Conservation (phyloP, 2,888 invertebrate species). For the Apocheima hispidaria region DNA sequence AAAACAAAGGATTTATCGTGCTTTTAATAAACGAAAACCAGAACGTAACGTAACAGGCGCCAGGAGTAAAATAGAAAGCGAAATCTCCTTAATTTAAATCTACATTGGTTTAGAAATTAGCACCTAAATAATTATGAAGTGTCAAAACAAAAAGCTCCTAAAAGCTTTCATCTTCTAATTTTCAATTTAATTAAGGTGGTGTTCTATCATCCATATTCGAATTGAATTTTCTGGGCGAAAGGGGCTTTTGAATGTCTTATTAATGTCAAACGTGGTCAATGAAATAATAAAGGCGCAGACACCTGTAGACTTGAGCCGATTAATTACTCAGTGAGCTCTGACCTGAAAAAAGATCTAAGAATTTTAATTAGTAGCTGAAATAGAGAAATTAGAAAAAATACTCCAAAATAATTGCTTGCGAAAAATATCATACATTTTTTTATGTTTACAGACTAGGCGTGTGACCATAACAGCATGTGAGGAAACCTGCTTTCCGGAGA, state of each 20-base stretch:
- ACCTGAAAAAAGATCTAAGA: slow-evolving; percentile 33
- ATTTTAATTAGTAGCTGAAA: background rate
- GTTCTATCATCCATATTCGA: slow-evolving; percentile 47
- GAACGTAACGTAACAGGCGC: slow-evolving; percentile 9
- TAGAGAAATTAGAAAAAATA: too few relatives aligned
- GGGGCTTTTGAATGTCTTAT: slow-evolving; percentile 47
- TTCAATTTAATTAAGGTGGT: slow-evolving; percentile 54
- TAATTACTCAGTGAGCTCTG: slow-evolving; percentile 31
- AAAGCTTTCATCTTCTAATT: slow-evolving; percentile 56
- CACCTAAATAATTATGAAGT: slow-evolving; percentile 51
- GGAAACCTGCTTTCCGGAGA: too few relatives aligned
- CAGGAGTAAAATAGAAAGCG: slow-evolving; percentile 20
- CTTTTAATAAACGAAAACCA: slow-evolving; percentile 22
- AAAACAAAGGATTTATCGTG: slow-evolving; percentile 20
- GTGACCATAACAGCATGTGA: too few relatives aligned
- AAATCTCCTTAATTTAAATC: slow-evolving; percentile 41
- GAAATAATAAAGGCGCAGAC: slow-evolving; percentile 28
- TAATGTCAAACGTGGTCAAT: slow-evolving; percentile 48
- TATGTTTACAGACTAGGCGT: too few relatives aligned
- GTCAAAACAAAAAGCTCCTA: slow-evolving; percentile 56
- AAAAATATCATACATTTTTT: too few relatives aligned
- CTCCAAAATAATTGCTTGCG: too few relatives aligned
- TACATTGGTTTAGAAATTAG: slow-evolving; percentile 46
- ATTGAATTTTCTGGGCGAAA: slow-evolving; percentile 42
- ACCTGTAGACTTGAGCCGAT: slow-evolving; percentile 22